Conservation (phyloP, 1,140 invertebrate genomes). For the Argopecten irradians region DNA sequence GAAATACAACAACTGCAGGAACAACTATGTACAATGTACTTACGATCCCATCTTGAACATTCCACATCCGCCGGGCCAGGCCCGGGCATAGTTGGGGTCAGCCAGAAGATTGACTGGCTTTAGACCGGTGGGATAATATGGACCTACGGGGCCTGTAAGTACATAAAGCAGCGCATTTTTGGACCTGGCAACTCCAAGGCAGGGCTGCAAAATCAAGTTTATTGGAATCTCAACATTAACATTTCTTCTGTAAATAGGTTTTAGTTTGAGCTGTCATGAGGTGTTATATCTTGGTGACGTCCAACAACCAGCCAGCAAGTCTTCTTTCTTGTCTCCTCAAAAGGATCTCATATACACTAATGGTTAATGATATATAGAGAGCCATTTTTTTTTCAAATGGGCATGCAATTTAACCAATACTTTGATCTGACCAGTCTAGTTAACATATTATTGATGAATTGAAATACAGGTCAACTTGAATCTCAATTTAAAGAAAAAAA, state of each 20-base stretch:
- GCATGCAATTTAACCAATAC: no score
- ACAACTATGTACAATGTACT: conserved; percentile 43
- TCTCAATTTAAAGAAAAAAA: no score
- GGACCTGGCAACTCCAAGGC: conserved; percentile 91
- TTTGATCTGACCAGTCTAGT: no score
- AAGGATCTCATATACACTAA: not conserved
- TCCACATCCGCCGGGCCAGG: conserved; percentile 95
- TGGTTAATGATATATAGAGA: no score
- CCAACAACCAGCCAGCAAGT: not conserved
- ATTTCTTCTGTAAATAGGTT: not conserved
- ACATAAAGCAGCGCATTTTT: conserved; percentile 92
- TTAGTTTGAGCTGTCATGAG: not conserved
- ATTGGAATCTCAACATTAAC: not conserved
- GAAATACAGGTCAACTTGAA: no score
- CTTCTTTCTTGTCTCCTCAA: not conserved
- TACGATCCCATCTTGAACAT: conserved; percentile 95
- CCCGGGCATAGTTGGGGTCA: conserved; percentile 88
- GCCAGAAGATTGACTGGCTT: conserved; percentile 89
- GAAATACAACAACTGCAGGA: no score
- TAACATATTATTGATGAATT: no score
- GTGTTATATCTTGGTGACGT: not conserved
- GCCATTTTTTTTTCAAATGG: no score
- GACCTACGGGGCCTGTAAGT: conserved; percentile 93
- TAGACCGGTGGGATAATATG: conserved; percentile 88
- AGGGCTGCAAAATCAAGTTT: conserved; percentile 82